These are phyloP conservation scores for Macroglossus sobrinus DNA, from an alignment of 2,113 vertebrate genomes.

Conservation along the genomic window DNA sequence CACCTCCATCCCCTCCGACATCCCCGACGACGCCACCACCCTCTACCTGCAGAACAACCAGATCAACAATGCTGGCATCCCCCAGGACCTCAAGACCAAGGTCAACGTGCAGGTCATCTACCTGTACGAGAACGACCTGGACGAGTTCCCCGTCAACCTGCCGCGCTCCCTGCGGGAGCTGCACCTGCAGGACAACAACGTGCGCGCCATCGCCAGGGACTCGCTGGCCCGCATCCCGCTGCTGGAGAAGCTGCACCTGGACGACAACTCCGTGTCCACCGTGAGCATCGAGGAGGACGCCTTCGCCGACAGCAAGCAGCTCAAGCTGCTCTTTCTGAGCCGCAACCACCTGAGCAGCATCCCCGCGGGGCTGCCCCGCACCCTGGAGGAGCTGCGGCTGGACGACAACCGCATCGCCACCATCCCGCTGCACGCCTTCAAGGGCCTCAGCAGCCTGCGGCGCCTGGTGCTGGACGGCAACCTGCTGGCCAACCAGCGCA, in stretches of 20 bases:
- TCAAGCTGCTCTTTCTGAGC: conserved; percentile 92
- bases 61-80: conserved; percentile 92
- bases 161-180: conserved; percentile 92
- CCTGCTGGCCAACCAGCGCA: conserved; percentile 95
- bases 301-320: conserved; percentile 89
- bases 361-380: conserved; percentile 91
- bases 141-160: conserved; percentile 90
- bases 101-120: conserved; percentile 90
- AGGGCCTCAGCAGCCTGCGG: conserved; percentile 89
- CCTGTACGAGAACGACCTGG: conserved; percentile 94
- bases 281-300: conserved; percentile 96
- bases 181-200: conserved; percentile 97
- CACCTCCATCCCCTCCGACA: conserved; percentile 90
- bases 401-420: conserved; percentile 98
- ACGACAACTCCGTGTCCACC: conserved; percentile 96
- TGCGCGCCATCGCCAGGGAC: conserved; percentile 87
- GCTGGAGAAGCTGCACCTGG: conserved; percentile 93
- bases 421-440: conserved; percentile 93
- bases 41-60: conserved; percentile 98
- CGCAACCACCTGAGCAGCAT: conserved; percentile 97
- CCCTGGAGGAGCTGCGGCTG: conserved; percentile 92
- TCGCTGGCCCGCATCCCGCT: conserved; percentile 91
- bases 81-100: conserved; percentile 86
- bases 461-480: conserved; percentile 95
- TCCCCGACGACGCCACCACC: conserved; percentile 88